phyloP scores from a whole-genome alignment of 2,797 vertebrate species.

The Lepus oiostolus region DNA sequence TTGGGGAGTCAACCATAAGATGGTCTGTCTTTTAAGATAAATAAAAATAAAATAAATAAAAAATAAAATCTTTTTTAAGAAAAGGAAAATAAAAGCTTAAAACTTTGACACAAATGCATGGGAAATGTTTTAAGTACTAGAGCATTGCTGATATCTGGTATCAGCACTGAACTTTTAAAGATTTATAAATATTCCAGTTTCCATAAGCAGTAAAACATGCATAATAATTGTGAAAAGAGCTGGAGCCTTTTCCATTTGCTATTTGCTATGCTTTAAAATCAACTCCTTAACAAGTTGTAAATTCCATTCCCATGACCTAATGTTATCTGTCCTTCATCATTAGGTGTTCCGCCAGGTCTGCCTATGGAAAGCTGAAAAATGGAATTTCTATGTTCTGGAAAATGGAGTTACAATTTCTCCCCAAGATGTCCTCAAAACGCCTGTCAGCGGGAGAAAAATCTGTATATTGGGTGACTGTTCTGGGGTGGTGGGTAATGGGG shows the following conservation, averaged over 20 bases:
- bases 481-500: slow-evolving; percentile 87
- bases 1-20: too few relatives aligned
- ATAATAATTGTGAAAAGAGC: slow-evolving; percentile 61
- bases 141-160: neutral
- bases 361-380: slow-evolving; percentile 94
- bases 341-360: slow-evolving; percentile 94
- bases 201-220: slow-evolving; percentile 64
- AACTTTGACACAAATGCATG: neutral
- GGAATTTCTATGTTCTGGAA: slow-evolving; percentile 91
- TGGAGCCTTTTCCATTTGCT: slow-evolving; percentile 60
- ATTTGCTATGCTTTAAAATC: slow-evolving; percentile 61
- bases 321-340: slow-evolving; percentile 64
- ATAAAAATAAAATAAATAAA: too few relatives aligned
- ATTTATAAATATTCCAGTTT: slow-evolving; percentile 63
- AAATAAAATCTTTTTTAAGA: too few relatives aligned
- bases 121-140: slow-evolving; percentile 22
- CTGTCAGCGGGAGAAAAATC: slow-evolving; percentile 93
- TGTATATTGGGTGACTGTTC: slow-evolving; percentile 96
- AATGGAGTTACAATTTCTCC: slow-evolving; percentile 89
- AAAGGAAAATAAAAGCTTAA: too few relatives aligned
- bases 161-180: slow-evolving; percentile 45
- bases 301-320: slow-evolving; percentile 62
- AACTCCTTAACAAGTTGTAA: slow-evolving; percentile 41
- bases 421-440: slow-evolving; percentile 90
- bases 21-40: too few relatives aligned